Evolutionary conservation across 2,113 vertebrate species (phyloP).

Genomic region (Terrapene triunguis): DNA sequence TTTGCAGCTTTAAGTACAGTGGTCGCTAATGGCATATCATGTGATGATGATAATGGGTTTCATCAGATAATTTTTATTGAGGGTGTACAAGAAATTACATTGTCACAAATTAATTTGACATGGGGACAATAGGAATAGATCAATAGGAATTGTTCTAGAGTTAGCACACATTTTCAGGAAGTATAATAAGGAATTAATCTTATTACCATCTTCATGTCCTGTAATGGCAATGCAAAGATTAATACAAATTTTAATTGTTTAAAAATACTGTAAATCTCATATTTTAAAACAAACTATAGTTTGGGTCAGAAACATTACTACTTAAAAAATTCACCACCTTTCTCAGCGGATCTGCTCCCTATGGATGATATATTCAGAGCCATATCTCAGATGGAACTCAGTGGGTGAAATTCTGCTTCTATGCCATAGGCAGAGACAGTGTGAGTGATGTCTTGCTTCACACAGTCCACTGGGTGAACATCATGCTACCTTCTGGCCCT

Average conservation of each 20-base stretch:
- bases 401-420: background rate
- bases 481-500: background rate
- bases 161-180: background rate
- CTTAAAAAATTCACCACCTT: background rate
- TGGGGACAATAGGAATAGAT: conserved; percentile 50
- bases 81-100: conserved; percentile 54
- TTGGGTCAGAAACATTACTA: background rate
- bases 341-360: background rate
- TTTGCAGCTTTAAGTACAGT: conserved; percentile 66
- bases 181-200: background rate
- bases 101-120: background rate
- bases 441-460: background rate
- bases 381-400: background rate
- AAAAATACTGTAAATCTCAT: background rate
- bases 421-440: background rate
- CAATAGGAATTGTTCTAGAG: background rate
- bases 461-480: background rate
- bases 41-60: conserved; percentile 25
- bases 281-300: background rate
- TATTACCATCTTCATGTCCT: background rate
- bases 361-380: background rate
- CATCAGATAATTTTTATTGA: conserved; percentile 40
- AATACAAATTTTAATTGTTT: background rate
- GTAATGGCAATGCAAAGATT: background rate
- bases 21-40: conserved; percentile 63